Percentiles rank a stretch among this genome's conserved stretches.
Evolutionary conservation across 2,888 invertebrate species (phyloP).

Genomic region (Tyria jacobaeae): DNA sequence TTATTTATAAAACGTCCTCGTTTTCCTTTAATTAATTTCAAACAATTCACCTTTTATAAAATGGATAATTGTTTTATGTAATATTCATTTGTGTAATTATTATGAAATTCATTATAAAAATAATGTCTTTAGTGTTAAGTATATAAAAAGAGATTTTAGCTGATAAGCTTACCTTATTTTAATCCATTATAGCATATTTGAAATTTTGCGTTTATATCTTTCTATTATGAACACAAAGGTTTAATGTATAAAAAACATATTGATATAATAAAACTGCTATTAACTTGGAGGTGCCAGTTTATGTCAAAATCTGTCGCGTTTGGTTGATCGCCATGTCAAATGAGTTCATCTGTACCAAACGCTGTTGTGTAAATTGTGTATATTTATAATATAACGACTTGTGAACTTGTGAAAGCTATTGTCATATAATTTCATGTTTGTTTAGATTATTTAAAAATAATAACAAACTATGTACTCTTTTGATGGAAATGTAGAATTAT

Average conservation of each 20-base stretch:
- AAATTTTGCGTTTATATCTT: constrained; percentile 5
- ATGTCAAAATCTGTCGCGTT: no score
- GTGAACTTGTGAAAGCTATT: no score
- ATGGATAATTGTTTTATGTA: background rate
- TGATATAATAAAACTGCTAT: no score
- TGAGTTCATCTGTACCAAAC: no score
- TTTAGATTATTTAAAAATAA: no score
- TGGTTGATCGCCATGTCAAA: no score
- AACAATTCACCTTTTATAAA: background rate
- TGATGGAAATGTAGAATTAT: no score
- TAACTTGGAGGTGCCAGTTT: no score
- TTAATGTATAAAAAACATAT: constrained; percentile 1
- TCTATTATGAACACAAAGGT: constrained; percentile 7
- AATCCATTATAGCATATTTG: constrained; percentile 12
- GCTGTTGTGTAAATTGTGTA: no score
- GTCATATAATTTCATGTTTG: no score
- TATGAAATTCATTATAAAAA: constrained; percentile 17
- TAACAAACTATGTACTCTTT: no score
- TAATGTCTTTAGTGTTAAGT: constrained; percentile 27
- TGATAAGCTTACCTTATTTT: constrained; percentile 3
- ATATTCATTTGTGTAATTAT: background rate
- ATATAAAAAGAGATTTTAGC: constrained; percentile 29
- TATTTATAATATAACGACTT: no score
- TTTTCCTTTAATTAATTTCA: background rate
- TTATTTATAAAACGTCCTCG: constrained; percentile 10